Conservation (phyloP, 2,113 vertebrate species). For the Epinephelus lanceolatus region DNA sequence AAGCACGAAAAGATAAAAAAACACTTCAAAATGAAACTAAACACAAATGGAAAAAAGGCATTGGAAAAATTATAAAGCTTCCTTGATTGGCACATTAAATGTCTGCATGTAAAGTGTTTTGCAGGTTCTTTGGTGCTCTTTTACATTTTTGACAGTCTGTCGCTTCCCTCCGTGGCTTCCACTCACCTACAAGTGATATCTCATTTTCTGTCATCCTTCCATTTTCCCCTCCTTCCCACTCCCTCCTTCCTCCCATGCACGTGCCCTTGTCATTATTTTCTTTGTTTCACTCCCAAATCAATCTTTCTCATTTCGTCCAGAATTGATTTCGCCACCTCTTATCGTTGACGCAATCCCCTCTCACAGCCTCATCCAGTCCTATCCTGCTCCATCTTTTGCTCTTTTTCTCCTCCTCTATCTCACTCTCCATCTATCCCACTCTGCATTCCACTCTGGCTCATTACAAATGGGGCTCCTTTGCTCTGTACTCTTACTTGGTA, state of each 20-base stretch:
- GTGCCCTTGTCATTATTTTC: slow-evolving; percentile 57
- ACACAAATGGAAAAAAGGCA: neutral
- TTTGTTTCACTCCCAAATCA: slow-evolving; percentile 79
- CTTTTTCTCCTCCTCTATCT: slow-evolving; percentile 45
- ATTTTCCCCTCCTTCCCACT: slow-evolving; percentile 12
- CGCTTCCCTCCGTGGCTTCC: slow-evolving; percentile 15
- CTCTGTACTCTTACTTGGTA: slow-evolving; percentile 53
- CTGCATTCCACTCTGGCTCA: slow-evolving; percentile 60
- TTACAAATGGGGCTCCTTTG: slow-evolving; percentile 63
- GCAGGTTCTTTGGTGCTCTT: neutral
- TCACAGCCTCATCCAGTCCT: slow-evolving; percentile 40
- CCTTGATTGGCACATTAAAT: slow-evolving; percentile 4
- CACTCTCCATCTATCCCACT: slow-evolving; percentile 32
- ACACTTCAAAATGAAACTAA: neutral
- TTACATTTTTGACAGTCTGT: neutral
- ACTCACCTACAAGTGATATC: slow-evolving; percentile 45
- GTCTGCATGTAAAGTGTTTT: neutral
- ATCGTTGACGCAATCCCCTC: slow-evolving; percentile 58
- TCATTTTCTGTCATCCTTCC: slow-evolving; percentile 44
- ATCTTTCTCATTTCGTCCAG: slow-evolving; percentile 78
- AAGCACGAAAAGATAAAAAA: neutral
- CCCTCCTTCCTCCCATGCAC: slow-evolving; percentile 15
- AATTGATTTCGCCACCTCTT: slow-evolving; percentile 79
- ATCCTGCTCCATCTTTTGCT: slow-evolving; percentile 46
- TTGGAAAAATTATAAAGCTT: neutral